Evolutionary conservation across 2,888 invertebrate genomes (phyloP).

Genomic region (Autographa gamma): DNA sequence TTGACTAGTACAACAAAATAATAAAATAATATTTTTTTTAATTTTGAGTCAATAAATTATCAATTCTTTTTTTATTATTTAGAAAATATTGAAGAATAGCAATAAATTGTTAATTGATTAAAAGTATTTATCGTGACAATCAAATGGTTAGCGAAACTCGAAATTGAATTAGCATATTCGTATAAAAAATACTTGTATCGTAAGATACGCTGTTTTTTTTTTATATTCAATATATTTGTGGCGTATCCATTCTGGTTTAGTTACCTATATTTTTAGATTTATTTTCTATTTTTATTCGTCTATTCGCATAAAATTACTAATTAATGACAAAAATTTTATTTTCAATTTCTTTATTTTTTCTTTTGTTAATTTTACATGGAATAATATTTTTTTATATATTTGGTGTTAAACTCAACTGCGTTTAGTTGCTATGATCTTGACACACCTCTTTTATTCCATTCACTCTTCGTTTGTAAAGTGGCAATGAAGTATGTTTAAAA

Average conservation of each 20-base stretch:
- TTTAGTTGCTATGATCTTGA: neutral
- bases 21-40: too few species aligned
- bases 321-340: neutral
- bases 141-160: constrained; percentile 22
- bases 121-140: constrained; percentile 26
- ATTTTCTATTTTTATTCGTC: constrained; percentile 7
- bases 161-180: constrained; percentile 46
- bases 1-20: too few species aligned
- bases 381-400: neutral
- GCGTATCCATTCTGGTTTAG: constrained; percentile 13
- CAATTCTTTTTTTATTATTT: neutral
- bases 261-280: constrained; percentile 25
- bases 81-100: neutral
- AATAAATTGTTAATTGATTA: constrained; percentile 3
- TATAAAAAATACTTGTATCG: constrained; percentile 33
- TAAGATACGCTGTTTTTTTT: constrained; percentile 26
- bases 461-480: neutral
- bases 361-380: neutral
- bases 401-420: neutral
- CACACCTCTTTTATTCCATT: neutral
- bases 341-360: neutral
- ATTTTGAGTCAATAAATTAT: too few species aligned
- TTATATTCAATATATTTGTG: constrained; percentile 14
- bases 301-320: neutral
- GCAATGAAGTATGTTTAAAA: neutral